phyloP scores from a whole-genome alignment of 2,113 vertebrate genomes.

The Xenotilapia leptura region DNA sequence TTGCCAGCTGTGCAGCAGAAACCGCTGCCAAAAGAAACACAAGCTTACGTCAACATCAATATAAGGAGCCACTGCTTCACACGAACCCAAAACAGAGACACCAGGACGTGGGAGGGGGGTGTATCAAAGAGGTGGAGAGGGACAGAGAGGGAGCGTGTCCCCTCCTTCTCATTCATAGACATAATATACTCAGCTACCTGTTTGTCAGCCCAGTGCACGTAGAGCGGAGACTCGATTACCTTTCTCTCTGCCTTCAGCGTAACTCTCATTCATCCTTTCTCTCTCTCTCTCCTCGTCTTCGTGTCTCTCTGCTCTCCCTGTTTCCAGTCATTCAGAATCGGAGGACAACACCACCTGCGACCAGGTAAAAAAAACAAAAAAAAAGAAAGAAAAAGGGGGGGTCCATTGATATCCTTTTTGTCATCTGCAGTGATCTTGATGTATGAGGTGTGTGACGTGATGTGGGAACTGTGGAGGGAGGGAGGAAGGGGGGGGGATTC shows the following conservation, averaged over 20 bases:
- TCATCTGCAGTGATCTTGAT: neutral
- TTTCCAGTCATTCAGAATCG: constrained; percentile 51
- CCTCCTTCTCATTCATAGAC: constrained; percentile 61
- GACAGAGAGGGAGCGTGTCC: constrained; percentile 12
- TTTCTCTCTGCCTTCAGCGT: constrained; percentile 13
- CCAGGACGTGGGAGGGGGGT: neutral
- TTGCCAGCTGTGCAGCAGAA: constrained; percentile 45
- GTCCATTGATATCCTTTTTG: neutral
- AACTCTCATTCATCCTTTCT: neutral
- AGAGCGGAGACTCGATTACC: constrained; percentile 43
- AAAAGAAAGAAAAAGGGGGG: neutral
- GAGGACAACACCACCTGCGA: constrained; percentile 54
- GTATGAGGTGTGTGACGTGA: constrained; percentile 9
- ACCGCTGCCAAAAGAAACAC: constrained; percentile 71
- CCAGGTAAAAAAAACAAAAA: constrained; percentile 49
- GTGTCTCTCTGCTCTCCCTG: neutral
- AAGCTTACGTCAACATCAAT: constrained; percentile 88
- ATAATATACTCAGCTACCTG: constrained; percentile 59
- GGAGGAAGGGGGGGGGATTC: neutral
- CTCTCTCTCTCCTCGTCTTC: neutral
- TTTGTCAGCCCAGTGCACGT: constrained; percentile 57
- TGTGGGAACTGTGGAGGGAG: neutral
- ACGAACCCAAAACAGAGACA: constrained; percentile 24
- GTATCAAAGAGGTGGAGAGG: constrained; percentile 24
- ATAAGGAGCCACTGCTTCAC: constrained; percentile 80